These are phyloP conservation scores for Eupleurogrammus muticus DNA, from an alignment of 2,797 vertebrate species.

Conservation along the genomic window DNA sequence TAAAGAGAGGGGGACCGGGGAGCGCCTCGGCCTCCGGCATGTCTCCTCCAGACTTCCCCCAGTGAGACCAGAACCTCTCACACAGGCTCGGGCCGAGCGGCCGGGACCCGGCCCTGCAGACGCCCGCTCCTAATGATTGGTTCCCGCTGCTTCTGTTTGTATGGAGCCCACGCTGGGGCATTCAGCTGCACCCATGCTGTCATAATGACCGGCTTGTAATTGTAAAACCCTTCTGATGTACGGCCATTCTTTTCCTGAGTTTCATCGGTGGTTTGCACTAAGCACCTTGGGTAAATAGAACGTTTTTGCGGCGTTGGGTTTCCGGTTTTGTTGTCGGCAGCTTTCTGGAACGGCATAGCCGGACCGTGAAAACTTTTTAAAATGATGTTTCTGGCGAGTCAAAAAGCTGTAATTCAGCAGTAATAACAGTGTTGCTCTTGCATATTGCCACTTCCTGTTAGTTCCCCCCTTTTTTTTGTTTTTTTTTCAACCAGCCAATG, in stretches of 20 bases:
- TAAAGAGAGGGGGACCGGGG: constrained; percentile 74
- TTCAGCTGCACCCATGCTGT: constrained; percentile 68
- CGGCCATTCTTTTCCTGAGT: constrained; percentile 51
- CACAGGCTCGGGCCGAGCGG: constrained; percentile 53
- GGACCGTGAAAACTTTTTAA: constrained; percentile 5
- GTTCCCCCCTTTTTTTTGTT: constrained; percentile 45
- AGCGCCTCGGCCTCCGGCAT: constrained; percentile 62
- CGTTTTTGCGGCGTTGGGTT: too few relatives aligned
- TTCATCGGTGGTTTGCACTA: constrained; percentile 38
- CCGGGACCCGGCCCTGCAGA: constrained; percentile 54
- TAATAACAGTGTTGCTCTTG: constrained; percentile 48
- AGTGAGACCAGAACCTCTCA: constrained; percentile 63
- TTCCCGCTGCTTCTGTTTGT: constrained; percentile 68
- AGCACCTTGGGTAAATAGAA: constrained; percentile 35
- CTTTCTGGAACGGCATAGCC: not conserved
- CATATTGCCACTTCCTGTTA: constrained; percentile 54
- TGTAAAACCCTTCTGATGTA: constrained; percentile 50
- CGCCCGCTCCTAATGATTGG: constrained; percentile 68
- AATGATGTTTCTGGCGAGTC: constrained; percentile 54
- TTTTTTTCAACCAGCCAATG: constrained; percentile 17
- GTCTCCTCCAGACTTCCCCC: constrained; percentile 70
- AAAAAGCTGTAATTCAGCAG: constrained; percentile 66
- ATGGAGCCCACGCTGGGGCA: constrained; percentile 61
- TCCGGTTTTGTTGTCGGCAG: constrained; percentile 15
- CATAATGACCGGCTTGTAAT: constrained; percentile 73